These are phyloP conservation scores for Toxonevra muliebris DNA, from an alignment of 2,888 invertebrate species.

Conservation along the genomic window DNA sequence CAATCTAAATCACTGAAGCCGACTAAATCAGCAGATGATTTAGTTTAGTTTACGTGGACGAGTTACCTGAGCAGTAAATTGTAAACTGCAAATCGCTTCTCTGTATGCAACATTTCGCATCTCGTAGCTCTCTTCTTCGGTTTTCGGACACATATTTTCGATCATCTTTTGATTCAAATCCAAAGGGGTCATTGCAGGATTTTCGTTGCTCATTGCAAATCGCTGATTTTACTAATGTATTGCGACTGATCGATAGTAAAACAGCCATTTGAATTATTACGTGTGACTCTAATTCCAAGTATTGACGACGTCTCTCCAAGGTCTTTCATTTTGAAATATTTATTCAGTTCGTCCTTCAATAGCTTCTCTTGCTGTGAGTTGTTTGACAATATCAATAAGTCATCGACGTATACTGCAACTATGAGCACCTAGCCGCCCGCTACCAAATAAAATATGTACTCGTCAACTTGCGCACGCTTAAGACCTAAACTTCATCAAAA, in stretches of 20 bases:
- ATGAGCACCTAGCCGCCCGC: conserved; percentile 17
- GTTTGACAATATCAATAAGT: too few relatives aligned
- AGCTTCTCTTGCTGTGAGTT: too few relatives aligned
- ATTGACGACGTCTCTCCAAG: too few relatives aligned
- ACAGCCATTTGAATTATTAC: too few relatives aligned
- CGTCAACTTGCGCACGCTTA: too few relatives aligned
- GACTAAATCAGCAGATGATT: conserved; percentile 4
- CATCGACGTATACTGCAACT: too few relatives aligned
- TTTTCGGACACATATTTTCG: conserved; percentile 22
- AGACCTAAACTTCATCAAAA: too few relatives aligned
- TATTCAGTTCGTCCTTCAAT: too few relatives aligned
- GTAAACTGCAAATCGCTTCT: conserved; percentile 20
- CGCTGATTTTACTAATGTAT: conserved; percentile 21
- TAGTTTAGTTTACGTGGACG: conserved; percentile 18
- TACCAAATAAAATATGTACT: conserved; percentile 25
- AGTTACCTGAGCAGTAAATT: conserved; percentile 24
- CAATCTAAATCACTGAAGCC: conserved; percentile 23
- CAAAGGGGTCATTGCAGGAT: conserved; percentile 16
- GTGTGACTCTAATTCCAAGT: too few relatives aligned
- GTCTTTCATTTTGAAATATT: too few relatives aligned
- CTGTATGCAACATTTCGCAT: conserved; percentile 18
- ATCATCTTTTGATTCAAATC: conserved; percentile 18
- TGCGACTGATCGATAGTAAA: too few relatives aligned
- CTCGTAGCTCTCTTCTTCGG: conserved; percentile 17
- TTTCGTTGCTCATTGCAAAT: conserved; percentile 23